These are phyloP conservation scores for Diacarnus erythraeanus DNA, from an alignment of 37 sponge, comb jelly and placozoan species.

Conservation along the genomic window DNA sequence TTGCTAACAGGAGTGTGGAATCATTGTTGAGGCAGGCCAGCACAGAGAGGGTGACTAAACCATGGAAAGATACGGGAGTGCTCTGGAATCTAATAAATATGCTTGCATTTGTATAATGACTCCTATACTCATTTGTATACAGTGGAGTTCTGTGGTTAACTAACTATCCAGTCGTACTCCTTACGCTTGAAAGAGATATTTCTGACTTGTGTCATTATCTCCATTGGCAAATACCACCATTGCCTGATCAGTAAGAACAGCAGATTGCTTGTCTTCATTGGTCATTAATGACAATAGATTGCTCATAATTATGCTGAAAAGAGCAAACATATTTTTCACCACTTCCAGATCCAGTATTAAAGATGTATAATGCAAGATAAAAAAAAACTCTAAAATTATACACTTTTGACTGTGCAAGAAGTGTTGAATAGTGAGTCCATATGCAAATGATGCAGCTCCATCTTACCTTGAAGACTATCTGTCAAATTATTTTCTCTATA, in stretches of 20 bases:
- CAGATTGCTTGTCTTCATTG: constrained; percentile 27
- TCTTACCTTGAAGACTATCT: constrained; percentile 58
- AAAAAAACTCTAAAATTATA: too few species aligned
- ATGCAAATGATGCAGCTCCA: too few species aligned
- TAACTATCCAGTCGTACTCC: not conserved
- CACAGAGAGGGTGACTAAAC: constrained; percentile 46
- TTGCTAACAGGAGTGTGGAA: constrained; percentile 49
- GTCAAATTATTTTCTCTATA: constrained; percentile 11
- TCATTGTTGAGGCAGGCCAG: constrained; percentile 43
- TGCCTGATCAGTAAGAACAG: constrained; percentile 45
- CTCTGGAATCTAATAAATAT: constrained; percentile 69
- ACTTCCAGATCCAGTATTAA: too few species aligned
- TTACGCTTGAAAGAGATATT: constrained; percentile 72
- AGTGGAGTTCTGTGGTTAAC: not conserved
- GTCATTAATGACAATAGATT: not conserved
- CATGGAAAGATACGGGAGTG: constrained; percentile 53
- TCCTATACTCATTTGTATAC: not conserved
- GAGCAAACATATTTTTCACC: too few species aligned
- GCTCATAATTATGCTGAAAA: constrained; percentile 16
- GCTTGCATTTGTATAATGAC: not conserved
- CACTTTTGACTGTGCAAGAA: too few species aligned
- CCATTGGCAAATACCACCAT: constrained; percentile 47
- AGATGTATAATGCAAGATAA: too few species aligned
- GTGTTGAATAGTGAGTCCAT: too few species aligned
- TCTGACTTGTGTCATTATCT: constrained; percentile 43